Evolutionary conservation across 2,888 invertebrate species (phyloP).

Genomic region (Hecatera dysodea): DNA sequence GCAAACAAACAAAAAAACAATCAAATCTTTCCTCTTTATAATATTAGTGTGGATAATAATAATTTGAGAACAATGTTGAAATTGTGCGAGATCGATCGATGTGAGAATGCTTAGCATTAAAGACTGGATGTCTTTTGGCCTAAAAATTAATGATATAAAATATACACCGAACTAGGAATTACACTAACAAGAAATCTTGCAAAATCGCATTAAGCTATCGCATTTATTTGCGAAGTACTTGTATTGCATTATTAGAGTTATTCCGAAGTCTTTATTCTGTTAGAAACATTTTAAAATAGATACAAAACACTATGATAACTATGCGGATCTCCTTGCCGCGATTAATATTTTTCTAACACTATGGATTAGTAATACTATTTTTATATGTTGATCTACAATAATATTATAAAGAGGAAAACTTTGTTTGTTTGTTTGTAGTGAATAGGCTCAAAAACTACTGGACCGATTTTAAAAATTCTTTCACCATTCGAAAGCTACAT

Average conservation of each 20-base stretch:
- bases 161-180: not conserved
- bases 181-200: not conserved
- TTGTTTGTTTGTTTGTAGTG: too few relatives aligned
- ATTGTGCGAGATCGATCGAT: not conserved
- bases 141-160: too few relatives aligned
- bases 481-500: too few relatives aligned
- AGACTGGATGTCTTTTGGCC: too few relatives aligned
- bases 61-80: not conserved
- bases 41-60: too few relatives aligned
- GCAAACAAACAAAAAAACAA: too few relatives aligned
- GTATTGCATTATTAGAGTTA: not conserved
- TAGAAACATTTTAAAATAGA: not conserved
- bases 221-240: not conserved
- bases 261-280: not conserved
- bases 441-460: too few relatives aligned
- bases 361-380: not conserved
- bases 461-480: too few relatives aligned
- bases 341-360: not conserved
- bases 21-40: too few relatives aligned
- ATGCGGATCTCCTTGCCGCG: not conserved
- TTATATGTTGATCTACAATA: not conserved
- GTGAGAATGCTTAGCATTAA: not conserved
- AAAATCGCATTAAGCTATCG: not conserved
- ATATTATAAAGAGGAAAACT: too few relatives aligned
- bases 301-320: not conserved